Base-by-base conservation (phyloP, 2,888 invertebrate species). In the Drosophila subquinaria region DNA sequence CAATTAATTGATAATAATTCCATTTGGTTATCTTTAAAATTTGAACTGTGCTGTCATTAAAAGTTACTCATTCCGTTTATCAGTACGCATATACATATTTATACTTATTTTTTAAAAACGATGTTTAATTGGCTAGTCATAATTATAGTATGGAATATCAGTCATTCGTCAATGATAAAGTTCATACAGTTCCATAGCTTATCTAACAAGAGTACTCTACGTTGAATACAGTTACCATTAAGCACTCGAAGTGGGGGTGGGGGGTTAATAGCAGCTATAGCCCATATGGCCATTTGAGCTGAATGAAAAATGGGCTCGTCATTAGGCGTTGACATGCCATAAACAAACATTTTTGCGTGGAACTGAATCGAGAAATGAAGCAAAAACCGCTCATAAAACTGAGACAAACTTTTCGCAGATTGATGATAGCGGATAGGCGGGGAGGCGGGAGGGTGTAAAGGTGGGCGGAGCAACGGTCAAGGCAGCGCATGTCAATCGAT, bases 321-420 rank as follows among this genome's bases (percentile, higher is more conserved):
- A 90, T 87, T 90, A 90, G 89, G 89, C 86, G 90, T 76, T 89
- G 86, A 90, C 90, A 90, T 73, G 88, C 71, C 73, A 77, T 88
- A 90, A 90, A 90, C 90, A 90, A 89, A 86, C 83, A 82, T 78
- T 66, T 81, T 71, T 77, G 71, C 73, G 63, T 64, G 43, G 13
- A 35, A 45, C 68, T 63, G 73, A 62, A 67, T 42, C 15, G 66
- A 60, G 57, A 66, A 63, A 65, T 43, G 43, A 55, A 61, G 42
- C 64, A 65, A 81, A 59, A 60, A 69, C 59, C 79, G 67, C 78
- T 73, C 81, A 78, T 77, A 70, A 73, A 81, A 67, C 56, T 60
- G 69, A 72, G 81, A 69, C 66, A 81, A 88, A 87, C 66, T 83
- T 88, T 63, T 63, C 61, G 55, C 77, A 89, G 84, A 84, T 84